phyloP scores from a whole-genome alignment of 2,797 vertebrate genomes.

The Gallinago nigripennis region DNA sequence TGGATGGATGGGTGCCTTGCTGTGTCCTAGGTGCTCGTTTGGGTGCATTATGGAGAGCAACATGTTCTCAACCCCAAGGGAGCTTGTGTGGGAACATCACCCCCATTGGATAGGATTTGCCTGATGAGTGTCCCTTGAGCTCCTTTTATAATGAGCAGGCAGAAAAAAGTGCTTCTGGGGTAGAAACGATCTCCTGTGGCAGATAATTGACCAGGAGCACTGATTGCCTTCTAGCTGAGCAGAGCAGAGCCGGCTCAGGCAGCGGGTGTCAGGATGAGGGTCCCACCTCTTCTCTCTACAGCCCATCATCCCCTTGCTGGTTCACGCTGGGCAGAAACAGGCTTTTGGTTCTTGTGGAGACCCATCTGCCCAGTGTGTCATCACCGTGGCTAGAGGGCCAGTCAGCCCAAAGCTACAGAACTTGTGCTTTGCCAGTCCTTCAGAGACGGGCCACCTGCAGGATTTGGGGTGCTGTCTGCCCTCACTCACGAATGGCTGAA shows the following conservation, averaged over 20 bases:
- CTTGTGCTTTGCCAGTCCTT: neutral
- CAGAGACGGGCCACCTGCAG: neutral
- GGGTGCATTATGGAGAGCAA: neutral
- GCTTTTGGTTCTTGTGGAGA: neutral
- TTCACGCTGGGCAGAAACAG: neutral
- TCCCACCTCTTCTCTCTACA: neutral
- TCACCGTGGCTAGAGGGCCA: neutral
- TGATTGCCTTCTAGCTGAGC: neutral
- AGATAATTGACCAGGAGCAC: neutral
- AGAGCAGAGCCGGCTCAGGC: neutral
- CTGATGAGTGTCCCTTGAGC: neutral
- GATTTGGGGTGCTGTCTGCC: neutral
- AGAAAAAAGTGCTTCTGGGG: neutral
- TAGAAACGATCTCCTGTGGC: neutral
- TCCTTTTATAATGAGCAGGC: neutral
- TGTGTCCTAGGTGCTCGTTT: neutral
- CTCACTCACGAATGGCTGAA: neutral
- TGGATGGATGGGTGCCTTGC: neutral
- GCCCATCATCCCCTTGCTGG: neutral
- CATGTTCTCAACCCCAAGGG: neutral
- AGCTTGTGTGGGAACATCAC: neutral
- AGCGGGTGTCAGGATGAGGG: neutral
- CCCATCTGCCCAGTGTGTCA: accelerated
- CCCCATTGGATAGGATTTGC: neutral
- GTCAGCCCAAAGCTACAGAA: neutral